Base-by-base conservation (phyloP, 2,113 vertebrate genomes). In the Myrmophylax atrothorax region DNA sequence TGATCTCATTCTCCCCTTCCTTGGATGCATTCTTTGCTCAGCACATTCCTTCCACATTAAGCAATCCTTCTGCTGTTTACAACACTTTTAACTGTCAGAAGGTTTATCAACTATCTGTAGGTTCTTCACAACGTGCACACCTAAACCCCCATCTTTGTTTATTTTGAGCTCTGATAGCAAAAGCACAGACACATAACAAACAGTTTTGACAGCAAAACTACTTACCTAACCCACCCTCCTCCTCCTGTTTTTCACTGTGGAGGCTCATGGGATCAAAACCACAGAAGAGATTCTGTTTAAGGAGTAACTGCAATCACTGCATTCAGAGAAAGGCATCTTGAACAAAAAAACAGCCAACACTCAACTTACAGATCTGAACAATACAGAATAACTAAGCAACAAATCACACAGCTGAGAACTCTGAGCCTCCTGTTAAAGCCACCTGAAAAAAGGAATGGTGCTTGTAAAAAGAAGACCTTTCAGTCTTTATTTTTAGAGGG, bases 31-130 rank as follows among this genome's bases (percentile, higher is more conserved):
- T 84, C 80, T 70, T 96, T 87, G 76, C 73, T 96, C 87, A 87
- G 87, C 77, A 89, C 76, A 93, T 94, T 93, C 89, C 69, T 95
- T 94, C 91, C 81, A 89, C n/a, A 23, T 81, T 75, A 74, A 81
- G 68, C 73, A 94, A 84, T 73, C 44, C 29, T 60, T 72, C 53
- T 89, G 69, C 64, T 84, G 29, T 78, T 91, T 74, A 80, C 52
- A 64, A 33, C 38, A 59, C 66, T 78, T 85, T 50, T 24, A 58
- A 26, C 46, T 84, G 42, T 35, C 80, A 38, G 25, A 50, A 93
- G 15, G 9, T 70, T 92, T 89, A 92, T 37, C 49, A 89, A 86
- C 47, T n/a, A n/a, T 14, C 9, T 17, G 38, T 3, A 68, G 53
- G 73, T 60, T 76, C 53, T 76, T 80, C 74, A 55, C 47, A 72